A percentile compares a stretch with the other conserved stretches of the same genome.
These are phyloP conservation scores for Nesospiza acunhae DNA, from an alignment of 2,113 vertebrate species.

Conservation along the genomic window DNA sequence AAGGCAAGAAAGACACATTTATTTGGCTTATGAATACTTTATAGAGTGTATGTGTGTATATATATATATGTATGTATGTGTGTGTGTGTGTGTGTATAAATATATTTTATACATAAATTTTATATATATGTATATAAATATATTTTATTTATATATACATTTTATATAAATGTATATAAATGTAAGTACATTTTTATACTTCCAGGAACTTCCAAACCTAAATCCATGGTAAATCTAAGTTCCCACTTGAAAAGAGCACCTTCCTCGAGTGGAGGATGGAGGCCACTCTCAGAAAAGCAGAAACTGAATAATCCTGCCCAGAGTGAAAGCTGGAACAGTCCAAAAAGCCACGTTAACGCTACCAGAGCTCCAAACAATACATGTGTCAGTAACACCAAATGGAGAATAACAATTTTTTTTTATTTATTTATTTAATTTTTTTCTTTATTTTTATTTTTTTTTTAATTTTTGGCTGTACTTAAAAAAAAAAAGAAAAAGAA, in stretches of 20 bases:
- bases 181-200: background rate
- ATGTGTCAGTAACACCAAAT: background rate
- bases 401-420: background rate
- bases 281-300: background rate
- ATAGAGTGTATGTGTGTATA: accelerated
- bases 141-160: too few species aligned
- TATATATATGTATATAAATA: background rate
- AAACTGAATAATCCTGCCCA: background rate
- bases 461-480: background rate
- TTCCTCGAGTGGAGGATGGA: background rate
- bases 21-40: background rate
- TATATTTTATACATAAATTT: too few species aligned
- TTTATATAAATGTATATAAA: too few species aligned
- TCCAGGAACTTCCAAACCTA: background rate
- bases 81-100: too few species aligned
- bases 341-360: background rate
- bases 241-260: background rate
- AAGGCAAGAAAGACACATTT: background rate
- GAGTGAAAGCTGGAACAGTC: background rate
- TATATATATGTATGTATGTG: background rate
- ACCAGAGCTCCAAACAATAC: background rate
- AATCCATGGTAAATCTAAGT: background rate
- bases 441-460: background rate
- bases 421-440: background rate
- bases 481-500: background rate